phyloP scores from a whole-genome alignment of 2,888 invertebrate genomes.

The Lucinisca nassula region DNA sequence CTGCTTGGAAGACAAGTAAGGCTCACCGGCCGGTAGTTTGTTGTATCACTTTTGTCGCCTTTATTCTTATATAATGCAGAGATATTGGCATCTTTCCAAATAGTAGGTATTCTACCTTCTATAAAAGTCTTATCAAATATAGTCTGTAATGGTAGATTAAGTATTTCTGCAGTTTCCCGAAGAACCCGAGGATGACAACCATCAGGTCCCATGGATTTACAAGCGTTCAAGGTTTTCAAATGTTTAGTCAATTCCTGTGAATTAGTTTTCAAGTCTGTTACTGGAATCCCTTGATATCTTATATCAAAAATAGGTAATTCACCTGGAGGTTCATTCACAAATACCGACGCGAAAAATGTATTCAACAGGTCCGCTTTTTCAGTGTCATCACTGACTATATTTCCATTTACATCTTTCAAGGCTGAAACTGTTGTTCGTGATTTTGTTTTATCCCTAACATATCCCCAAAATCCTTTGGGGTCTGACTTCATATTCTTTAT shows the following conservation, averaged over 20 bases:
- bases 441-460: constrained; percentile 9
- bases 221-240: constrained; percentile 1
- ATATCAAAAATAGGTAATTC: background rate
- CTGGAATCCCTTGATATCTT: background rate
- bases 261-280: background rate
- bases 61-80: constrained; percentile 23
- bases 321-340: constrained; percentile 8
- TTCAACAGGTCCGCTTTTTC: constrained; percentile 3
- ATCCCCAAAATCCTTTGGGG: constrained; percentile 12
- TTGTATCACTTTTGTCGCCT: constrained; percentile 8
- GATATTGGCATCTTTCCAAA: constrained; percentile 27
- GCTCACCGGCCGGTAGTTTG: constrained; percentile 13
- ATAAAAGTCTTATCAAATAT: constrained; percentile 14
- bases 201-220: constrained; percentile 18
- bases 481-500: background rate
- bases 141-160: background rate
- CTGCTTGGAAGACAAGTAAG: constrained; percentile 1
- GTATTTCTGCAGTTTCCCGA: constrained; percentile 4
- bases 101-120: background rate
- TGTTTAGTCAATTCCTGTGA: background rate
- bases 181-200: background rate
- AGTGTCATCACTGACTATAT: background rate
- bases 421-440: background rate
- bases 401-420: background rate
- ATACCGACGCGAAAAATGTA: background rate